A percentile compares a stretch with the other conserved stretches of the same genome.
Evolutionary conservation across 2,797 vertebrate genomes (phyloP).

Genomic region (Myotis daubentonii): DNA sequence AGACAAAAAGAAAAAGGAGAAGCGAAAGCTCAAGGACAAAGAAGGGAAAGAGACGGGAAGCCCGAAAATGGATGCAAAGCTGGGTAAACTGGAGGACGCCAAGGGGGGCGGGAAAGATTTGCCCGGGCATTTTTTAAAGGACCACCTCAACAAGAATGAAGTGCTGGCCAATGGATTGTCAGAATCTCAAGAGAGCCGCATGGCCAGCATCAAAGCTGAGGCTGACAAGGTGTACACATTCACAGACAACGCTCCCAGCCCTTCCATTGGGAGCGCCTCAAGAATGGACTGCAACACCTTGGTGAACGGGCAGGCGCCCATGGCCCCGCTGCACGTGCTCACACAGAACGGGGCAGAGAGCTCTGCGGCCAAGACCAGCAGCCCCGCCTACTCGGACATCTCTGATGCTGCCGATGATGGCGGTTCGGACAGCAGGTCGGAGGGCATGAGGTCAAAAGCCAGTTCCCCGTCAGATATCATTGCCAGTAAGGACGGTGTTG

Average conservation of each 20-base stretch:
- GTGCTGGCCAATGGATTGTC: constrained; percentile 90
- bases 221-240: constrained; percentile 99
- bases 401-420: constrained; percentile 97
- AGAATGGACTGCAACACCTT: constrained; percentile 92
- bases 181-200: constrained; percentile 96
- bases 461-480: constrained; percentile 89
- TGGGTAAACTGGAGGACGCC: constrained; percentile 89
- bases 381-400: constrained; percentile 98
- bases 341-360: constrained; percentile 88
- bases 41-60: constrained; percentile 92
- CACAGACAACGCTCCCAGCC: constrained; percentile 98
- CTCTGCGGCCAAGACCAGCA: constrained; percentile 92
- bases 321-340: constrained; percentile 86
- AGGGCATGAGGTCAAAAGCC: constrained; percentile 93
- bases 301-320: constrained; percentile 88
- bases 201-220: constrained; percentile 99
- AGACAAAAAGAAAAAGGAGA: constrained; percentile 97
- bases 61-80: constrained; percentile 90
- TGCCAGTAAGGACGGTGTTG: constrained; percentile 88
- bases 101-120: constrained; percentile 91
- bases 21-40: constrained; percentile 95
- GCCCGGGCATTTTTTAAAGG: constrained; percentile 95
- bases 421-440: constrained; percentile 93
- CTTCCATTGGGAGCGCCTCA: constrained; percentile 95
- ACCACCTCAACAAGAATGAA: constrained; percentile 96